phyloP scores from a whole-genome alignment of 2,113 vertebrate genomes.

The Rhineura floridana region DNA sequence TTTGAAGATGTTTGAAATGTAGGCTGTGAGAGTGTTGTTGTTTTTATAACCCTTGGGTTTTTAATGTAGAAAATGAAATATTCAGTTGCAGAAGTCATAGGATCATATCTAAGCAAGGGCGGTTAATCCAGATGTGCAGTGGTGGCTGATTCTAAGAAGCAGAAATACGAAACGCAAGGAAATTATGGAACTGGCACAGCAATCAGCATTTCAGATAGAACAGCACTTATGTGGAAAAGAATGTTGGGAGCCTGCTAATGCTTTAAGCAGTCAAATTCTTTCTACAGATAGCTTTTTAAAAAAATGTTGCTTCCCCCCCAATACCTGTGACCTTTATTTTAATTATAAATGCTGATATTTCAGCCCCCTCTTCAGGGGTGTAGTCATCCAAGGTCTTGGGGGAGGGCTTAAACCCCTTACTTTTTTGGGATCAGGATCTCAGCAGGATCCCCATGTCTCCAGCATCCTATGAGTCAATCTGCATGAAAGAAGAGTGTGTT shows the following conservation, averaged over 20 bases:
- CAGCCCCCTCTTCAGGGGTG: neutral
- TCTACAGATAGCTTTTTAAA: slow-evolving; percentile 33
- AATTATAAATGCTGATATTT: neutral
- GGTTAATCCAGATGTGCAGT: slow-evolving; percentile 50
- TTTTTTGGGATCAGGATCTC: too few relatives aligned
- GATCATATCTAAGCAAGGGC: slow-evolving; percentile 39
- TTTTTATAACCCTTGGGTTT: slow-evolving; percentile 18
- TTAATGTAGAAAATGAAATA: slow-evolving; percentile 46
- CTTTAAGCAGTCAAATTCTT: slow-evolving; percentile 61
- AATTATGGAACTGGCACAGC: slow-evolving; percentile 46
- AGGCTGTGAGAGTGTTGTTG: slow-evolving; percentile 27
- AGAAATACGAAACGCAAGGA: slow-evolving; percentile 42
- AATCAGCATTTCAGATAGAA: slow-evolving; percentile 50
- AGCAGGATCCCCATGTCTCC: too few relatives aligned
- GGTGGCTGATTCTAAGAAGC: slow-evolving; percentile 29
- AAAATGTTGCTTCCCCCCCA: neutral
- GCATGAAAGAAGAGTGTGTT: too few relatives aligned
- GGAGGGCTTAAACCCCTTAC: too few relatives aligned
- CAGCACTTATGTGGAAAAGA: slow-evolving; percentile 48
- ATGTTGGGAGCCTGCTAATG: slow-evolving; percentile 61
- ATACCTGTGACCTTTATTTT: neutral
- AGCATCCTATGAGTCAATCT: too few relatives aligned
- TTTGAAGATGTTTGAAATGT: slow-evolving; percentile 35
- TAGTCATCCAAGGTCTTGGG: too few relatives aligned
- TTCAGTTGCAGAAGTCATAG: neutral